phyloP scores from a whole-genome alignment of 2,888 invertebrate species.

The Dryomyza anilis region DNA sequence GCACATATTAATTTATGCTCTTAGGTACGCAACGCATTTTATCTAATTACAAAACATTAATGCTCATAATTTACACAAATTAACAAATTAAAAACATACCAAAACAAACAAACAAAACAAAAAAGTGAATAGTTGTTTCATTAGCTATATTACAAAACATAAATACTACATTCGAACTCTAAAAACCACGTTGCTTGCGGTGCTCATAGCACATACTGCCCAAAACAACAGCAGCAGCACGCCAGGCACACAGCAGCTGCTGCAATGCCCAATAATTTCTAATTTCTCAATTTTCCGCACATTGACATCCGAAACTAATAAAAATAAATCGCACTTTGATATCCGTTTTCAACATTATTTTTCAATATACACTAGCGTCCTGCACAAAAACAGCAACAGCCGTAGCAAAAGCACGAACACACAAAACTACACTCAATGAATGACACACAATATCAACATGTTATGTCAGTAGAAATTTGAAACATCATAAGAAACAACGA shows the following conservation, averaged over 20 bases:
- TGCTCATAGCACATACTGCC: not conserved
- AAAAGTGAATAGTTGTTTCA: not conserved
- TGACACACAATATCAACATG: not conserved
- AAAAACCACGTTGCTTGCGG: not conserved
- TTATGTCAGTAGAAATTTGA: too few relatives aligned
- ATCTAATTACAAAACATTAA: slow-evolving; percentile 8
- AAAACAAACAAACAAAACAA: not conserved
- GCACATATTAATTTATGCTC: not conserved
- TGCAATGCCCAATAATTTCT: slow-evolving; percentile 51
- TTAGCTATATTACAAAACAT: too few relatives aligned
- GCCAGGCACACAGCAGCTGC: not conserved
- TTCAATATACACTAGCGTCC: not conserved
- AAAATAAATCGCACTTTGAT: slow-evolving; percentile 54
- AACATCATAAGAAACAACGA: too few relatives aligned
- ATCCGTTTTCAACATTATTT: slow-evolving; percentile 24
- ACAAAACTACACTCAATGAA: too few relatives aligned
- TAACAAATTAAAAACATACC: slow-evolving; percentile 34
- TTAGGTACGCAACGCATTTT: not conserved
- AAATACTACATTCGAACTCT: not conserved
- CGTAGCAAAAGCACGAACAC: not conserved
- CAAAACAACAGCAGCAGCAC: not conserved
- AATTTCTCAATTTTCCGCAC: slow-evolving; percentile 54
- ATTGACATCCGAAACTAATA: slow-evolving; percentile 54
- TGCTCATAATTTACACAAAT: slow-evolving; percentile 2
- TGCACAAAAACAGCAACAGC: not conserved